Evolutionary conservation across 2,113 vertebrate genomes (phyloP), one percentile per base, ranked within the genome.

Genomic region (Nipponia nippon): DNA sequence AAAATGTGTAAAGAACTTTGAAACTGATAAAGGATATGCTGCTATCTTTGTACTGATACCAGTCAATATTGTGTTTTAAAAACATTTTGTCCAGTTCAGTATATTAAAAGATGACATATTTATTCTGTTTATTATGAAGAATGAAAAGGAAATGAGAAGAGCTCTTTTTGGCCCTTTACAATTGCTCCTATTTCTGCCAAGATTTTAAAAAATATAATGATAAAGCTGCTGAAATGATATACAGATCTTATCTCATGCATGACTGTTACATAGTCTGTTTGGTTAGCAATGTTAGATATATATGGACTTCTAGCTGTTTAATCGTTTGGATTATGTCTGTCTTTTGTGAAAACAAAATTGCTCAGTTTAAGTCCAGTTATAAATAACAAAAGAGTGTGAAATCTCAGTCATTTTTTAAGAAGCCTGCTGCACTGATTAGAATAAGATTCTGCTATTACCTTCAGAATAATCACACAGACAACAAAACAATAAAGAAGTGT

Each of bases 91-190:
- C 55, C 44, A 84, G 91, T 83, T 86, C 65, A 82, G 27, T 34
- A 15, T 49, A 73, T 61, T 76, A 93, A 91, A 85, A 70, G 53
- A 30, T 72, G 46, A 13, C 30, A 55, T 14, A 67, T 63, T 76
- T 85, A 46, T 22, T 82, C 66, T 78, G 7, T 61, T 91, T 61
- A 61, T 89, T 72, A 12, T 65, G 25, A 90, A 55, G 62, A 44
- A 44, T 16, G 42, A 80, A 80, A 94, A 95, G 92, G 89, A 95
- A 97, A 97, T 96, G 67, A 95, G 84, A 96, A 96, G 87, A 89
- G 93, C 47, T 89, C 66, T 55, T 87, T 83, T 83, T 88, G 23
- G 25, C 17, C 23, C 19, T 58, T 92, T 67, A 44, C 19, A 70
- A 26, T 69, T 80, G 29, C 46, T 72, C 3, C 16, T 50, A 5